Conservation (phyloP, 1,140 invertebrate genomes). For the Aphaenogaster floridana region DNA sequence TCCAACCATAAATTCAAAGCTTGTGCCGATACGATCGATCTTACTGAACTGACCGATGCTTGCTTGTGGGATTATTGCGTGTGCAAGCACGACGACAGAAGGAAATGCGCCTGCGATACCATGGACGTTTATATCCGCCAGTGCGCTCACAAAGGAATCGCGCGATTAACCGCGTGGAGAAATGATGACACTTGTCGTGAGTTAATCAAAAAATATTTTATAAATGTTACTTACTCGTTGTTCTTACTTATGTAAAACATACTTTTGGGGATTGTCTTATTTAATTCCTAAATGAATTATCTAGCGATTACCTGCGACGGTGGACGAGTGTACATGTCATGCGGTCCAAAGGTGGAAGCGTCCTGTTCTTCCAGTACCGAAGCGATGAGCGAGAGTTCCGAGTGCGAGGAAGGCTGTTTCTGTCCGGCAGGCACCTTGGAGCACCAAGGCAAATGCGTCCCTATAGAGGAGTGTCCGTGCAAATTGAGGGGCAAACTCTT, state of each 20-base stretch:
- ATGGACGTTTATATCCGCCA: slow-evolving; percentile 93
- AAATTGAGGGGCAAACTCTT: slow-evolving; percentile 92
- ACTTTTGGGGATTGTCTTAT: background rate
- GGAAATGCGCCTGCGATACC: slow-evolving; percentile 92
- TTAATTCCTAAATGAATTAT: slow-evolving; percentile 10
- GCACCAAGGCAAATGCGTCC: slow-evolving; percentile 92
- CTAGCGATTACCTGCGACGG: slow-evolving; percentile 91
- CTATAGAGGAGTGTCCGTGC: slow-evolving; percentile 92
- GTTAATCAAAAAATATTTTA: slow-evolving; percentile 79
- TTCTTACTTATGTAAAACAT: background rate
- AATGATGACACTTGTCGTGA: slow-evolving; percentile 92
- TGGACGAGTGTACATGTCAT: slow-evolving; percentile 91
- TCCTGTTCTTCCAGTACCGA: slow-evolving; percentile 86
- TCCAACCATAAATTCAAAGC: slow-evolving; percentile 89
- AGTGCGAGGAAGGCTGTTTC: slow-evolving; percentile 95
- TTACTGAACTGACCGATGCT: slow-evolving; percentile 88
- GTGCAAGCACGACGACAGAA: slow-evolving; percentile 88
- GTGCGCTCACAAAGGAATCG: slow-evolving; percentile 90
- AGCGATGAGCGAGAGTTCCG: slow-evolving; percentile 76
- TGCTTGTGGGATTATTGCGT: slow-evolving; percentile 93
- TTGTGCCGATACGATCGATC: slow-evolving; percentile 89
- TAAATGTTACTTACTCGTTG: background rate
- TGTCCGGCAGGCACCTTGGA: slow-evolving; percentile 92
- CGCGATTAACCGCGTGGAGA: slow-evolving; percentile 90
- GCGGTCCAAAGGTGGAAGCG: slow-evolving; percentile 88